Conservation (phyloP, 1,140 invertebrate genomes). For the Coelopa frigida region DNA sequence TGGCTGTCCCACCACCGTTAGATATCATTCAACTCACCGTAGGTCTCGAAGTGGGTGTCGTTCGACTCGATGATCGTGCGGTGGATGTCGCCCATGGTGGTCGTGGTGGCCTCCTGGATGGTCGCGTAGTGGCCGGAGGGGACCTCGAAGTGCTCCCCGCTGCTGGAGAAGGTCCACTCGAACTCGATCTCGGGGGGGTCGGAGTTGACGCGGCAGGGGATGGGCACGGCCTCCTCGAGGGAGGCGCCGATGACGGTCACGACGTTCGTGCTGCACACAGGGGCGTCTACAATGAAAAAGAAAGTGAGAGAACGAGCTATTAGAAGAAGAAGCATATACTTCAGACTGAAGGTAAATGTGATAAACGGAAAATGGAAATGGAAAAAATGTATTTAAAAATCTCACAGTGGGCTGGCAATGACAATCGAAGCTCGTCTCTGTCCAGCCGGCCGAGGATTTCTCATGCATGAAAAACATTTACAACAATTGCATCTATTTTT, state of each 20-base stretch:
- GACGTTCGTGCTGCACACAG: conserved; percentile 64
- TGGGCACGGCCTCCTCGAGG: conserved; percentile 69
- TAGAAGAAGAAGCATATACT: background rate
- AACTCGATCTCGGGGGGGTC: conserved; percentile 78
- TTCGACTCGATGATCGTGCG: conserved; percentile 43
- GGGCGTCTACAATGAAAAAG: conserved; percentile 59
- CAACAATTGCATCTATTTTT: too few species aligned
- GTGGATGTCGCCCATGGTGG: conserved; percentile 35
- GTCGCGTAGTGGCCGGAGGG: conserved; percentile 52
- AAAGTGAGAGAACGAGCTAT: conserved; percentile 4
- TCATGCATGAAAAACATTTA: too few species aligned
- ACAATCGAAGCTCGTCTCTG: too few species aligned
- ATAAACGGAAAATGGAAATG: background rate
- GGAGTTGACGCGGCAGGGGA: conserved; percentile 76
- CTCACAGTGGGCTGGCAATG: background rate
- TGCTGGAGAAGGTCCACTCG: conserved; percentile 84
- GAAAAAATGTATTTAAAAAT: background rate
- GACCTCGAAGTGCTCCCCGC: conserved; percentile 74
- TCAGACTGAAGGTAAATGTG: background rate
- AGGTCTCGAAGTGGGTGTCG: conserved; percentile 43
- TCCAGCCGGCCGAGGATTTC: too few species aligned
- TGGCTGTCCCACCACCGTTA: too few species aligned
- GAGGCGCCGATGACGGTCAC: conserved; percentile 73
- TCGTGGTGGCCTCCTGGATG: conserved; percentile 39
- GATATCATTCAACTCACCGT: conserved; percentile 41